These are phyloP conservation scores for Adrianichthys oophorus DNA, from an alignment of 2,797 vertebrate genomes.

Conservation along the genomic window DNA sequence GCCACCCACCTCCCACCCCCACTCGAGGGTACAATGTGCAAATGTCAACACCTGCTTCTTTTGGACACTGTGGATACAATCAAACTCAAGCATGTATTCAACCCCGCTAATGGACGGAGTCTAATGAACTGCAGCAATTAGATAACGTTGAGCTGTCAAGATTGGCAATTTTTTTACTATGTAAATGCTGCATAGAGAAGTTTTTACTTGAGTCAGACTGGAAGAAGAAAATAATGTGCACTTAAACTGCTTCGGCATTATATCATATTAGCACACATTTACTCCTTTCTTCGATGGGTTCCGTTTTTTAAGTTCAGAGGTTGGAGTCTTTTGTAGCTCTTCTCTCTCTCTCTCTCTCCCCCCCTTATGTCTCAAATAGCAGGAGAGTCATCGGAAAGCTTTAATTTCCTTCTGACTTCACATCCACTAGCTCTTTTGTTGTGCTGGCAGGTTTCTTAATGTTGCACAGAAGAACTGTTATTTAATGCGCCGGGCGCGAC, in stretches of 20 bases:
- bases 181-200: background rate
- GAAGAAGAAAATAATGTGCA: background rate
- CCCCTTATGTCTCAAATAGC: conserved; percentile 43
- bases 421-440: conserved; percentile 54
- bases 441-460: conserved; percentile 62
- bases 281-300: conserved; percentile 7
- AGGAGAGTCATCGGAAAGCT: conserved; percentile 56
- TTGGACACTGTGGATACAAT: conserved; percentile 21
- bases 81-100: background rate
- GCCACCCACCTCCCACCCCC: background rate
- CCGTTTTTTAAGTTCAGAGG: conserved; percentile 11
- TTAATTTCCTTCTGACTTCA: conserved; percentile 59
- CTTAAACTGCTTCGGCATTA: conserved; percentile 2
- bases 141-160: conserved; percentile 9
- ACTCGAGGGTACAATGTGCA: conserved; percentile 16
- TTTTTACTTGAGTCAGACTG: background rate
- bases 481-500: conserved; percentile 58
- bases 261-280: background rate
- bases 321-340: conserved; percentile 7
- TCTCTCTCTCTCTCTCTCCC: no score
- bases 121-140: conserved; percentile 5
- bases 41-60: conserved; percentile 53
- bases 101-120: background rate
- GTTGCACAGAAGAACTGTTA: conserved; percentile 68
- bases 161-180: conserved; percentile 1